phyloP scores from a whole-genome alignment of 2,888 invertebrate genomes.

The Agonopterix subpropinquella region DNA sequence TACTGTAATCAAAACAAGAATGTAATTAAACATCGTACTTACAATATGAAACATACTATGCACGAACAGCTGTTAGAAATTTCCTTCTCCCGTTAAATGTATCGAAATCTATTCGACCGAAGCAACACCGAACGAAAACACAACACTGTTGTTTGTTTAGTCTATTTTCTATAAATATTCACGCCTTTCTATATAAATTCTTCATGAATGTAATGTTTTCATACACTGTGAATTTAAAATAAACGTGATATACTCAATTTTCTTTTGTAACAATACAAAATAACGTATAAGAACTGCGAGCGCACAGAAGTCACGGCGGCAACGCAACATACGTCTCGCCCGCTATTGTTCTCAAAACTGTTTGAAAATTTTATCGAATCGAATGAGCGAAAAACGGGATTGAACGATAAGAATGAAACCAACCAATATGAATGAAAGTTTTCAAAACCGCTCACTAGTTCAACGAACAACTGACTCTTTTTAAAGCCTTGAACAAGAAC shows the following conservation, averaged over 20 bases:
- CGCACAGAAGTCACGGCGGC: constrained; percentile 57
- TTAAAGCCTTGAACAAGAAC: too few relatives aligned
- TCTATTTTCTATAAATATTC: constrained; percentile 19
- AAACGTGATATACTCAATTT: constrained; percentile 18
- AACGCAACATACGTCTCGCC: constrained; percentile 60
- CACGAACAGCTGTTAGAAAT: constrained; percentile 55
- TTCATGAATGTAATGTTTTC: constrained; percentile 9
- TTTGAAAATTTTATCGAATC: constrained; percentile 17
- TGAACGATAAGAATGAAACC: neutral
- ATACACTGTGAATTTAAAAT: constrained; percentile 19
- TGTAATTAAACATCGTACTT: constrained; percentile 32
- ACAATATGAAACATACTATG: constrained; percentile 70
- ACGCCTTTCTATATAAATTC: constrained; percentile 15
- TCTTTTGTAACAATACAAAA: constrained; percentile 15
- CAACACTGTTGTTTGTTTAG: constrained; percentile 49
- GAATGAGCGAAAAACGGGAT: constrained; percentile 1
- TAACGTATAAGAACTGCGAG: constrained; percentile 45
- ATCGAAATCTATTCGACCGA: constrained; percentile 23
- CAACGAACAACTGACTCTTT: too few relatives aligned
- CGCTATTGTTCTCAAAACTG: constrained; percentile 37
- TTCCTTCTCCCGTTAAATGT: constrained; percentile 30
- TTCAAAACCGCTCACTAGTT: too few relatives aligned
- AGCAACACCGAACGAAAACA: constrained; percentile 44
- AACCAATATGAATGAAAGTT: neutral
- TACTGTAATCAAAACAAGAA: neutral